Evolutionary conservation across 2,113 vertebrate species (phyloP), one percentile per base, ranked within the genome.

Genomic region (Onychostoma macrolepis): DNA sequence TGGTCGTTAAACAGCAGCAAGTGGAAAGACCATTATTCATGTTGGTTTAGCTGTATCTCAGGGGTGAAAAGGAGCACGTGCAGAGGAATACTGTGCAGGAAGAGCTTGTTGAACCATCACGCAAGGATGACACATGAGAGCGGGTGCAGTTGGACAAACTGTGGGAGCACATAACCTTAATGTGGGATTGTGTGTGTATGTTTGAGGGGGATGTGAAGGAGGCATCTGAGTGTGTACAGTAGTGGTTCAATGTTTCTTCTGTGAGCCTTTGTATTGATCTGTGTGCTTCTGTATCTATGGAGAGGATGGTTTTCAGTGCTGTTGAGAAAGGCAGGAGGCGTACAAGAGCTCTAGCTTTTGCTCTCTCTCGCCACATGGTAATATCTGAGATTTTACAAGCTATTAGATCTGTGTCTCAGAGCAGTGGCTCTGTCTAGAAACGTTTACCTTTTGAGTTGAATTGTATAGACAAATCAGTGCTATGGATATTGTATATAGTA

Each of bases 401-500:
- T 86, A 86, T 69, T 56, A 81, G 85, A 86, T 81, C 53, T 86
- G 78, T 80, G 77, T 81, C 26, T 2, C 69, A 43, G 63, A 74
- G 78, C 78, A 74, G 21, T 28, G 3, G 36, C 33, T 86, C 67
- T 58, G 65, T n/a, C 79, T 74, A n/a, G 28, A 74, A 84, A 13
- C 8, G 7, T 56, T 84, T 38, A 58, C 24, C 76, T 72, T 38
- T 58, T 53, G 45, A 84, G 67, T 19, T 58, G 48, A 56, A 56
- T 38, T 84, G 83, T 33, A 30, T 69, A 83, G 56, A 80, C 50
- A 80, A 80, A 80, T 58, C 50, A 80, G 56, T 61, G 53, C 56
- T 21, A 78, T 78, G 45, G 45, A 78, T 33, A 53, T 78, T 53
- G 76, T 78, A 78, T 78, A 53, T 53, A 53, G 45, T 33, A 8